Evolutionary conservation across 2,888 invertebrate species (phyloP), one percentile per base, ranked within the genome.

Genomic region (Dicroscelio sp.): DNA sequence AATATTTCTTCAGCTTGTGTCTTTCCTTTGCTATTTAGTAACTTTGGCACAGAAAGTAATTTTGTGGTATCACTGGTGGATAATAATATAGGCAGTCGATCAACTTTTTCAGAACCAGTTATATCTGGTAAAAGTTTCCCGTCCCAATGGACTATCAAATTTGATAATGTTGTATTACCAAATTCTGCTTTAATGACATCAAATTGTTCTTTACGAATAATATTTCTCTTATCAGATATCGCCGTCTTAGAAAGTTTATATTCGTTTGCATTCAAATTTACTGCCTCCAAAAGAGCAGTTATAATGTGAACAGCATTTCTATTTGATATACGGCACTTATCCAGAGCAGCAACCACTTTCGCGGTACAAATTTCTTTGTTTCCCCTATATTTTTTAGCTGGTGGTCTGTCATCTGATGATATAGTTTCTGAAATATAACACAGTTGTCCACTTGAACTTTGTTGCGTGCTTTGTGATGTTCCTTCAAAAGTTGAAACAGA

Each of bases 41-140:
- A 38, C 52, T 73, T 55, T n/a, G 82, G 85, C 17, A 86, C 67
- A 23, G 35, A 71, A 20, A 89, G 71, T 31, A 89, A 25, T 85
- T 89, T 52, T 27, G 79, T 65, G n/a, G 10, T 67, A 25, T 79
- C 30, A n/a, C 63, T n/a, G n/a, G 23, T 23, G n/a, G 79, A 79
- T 79, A 79, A 65, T 79, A 78, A n/a, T 20, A 79, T 79, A 23
- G 79, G 79, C 48, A 79, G 23, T 63, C 65, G 65, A 65, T 79
- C 80, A 2, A 69, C 69, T 69, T 43, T 80, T 55, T 69, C 31
- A 14, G 52, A 23, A 20, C 67, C 69, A 48, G 55, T 80, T 69
- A 69, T 55, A 69, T 80, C 67, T n/a, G 63, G 67, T 52, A 80
- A 33, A 52, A 80, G 35, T 69, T 79, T 79, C 20, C 65, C 65